Percentiles rank a stretch among this genome's conserved stretches.
Evolutionary conservation across 2,797 vertebrate genomes (phyloP).

Genomic region (Austrolebias charrua): DNA sequence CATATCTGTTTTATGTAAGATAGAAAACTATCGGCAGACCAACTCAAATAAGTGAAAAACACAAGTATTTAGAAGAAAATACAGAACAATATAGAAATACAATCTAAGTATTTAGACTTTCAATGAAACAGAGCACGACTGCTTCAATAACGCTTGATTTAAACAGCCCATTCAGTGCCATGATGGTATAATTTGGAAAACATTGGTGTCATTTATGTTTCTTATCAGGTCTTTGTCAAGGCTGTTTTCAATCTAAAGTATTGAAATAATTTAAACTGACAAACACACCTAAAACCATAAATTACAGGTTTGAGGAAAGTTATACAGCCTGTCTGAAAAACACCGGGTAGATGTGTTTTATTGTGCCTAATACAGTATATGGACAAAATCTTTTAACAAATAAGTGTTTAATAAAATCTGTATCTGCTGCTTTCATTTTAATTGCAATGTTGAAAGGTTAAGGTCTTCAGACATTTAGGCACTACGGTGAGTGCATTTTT

Average conservation of each 20-base stretch:
- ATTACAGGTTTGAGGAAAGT: too few relatives aligned
- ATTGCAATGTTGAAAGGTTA: neutral
- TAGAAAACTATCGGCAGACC: constrained; percentile 31
- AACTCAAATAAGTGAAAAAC: constrained; percentile 8
- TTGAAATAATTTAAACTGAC: too few relatives aligned
- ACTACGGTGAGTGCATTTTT: constrained; percentile 12
- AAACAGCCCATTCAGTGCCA: constrained; percentile 11
- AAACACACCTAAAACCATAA: too few relatives aligned
- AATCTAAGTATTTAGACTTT: constrained; percentile 5
- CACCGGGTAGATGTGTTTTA: neutral
- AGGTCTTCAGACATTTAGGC: neutral
- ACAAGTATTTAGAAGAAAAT: constrained; percentile 4
- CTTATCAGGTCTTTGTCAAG: too few relatives aligned
- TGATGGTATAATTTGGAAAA: constrained; percentile 37
- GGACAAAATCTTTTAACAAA: neutral
- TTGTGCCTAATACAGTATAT: neutral
- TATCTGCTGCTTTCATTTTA: neutral
- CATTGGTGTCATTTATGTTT: neutral
- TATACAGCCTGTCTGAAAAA: neutral
- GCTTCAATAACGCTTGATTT: constrained; percentile 20
- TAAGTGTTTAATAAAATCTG: neutral
- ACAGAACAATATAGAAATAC: too few relatives aligned
- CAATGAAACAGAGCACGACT: constrained; percentile 13
- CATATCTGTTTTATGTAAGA: constrained; percentile 20
- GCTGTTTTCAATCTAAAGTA: too few relatives aligned